Evolutionary conservation across 2,797 vertebrate species (phyloP).

Genomic region (Enteromius mattozi): DNA sequence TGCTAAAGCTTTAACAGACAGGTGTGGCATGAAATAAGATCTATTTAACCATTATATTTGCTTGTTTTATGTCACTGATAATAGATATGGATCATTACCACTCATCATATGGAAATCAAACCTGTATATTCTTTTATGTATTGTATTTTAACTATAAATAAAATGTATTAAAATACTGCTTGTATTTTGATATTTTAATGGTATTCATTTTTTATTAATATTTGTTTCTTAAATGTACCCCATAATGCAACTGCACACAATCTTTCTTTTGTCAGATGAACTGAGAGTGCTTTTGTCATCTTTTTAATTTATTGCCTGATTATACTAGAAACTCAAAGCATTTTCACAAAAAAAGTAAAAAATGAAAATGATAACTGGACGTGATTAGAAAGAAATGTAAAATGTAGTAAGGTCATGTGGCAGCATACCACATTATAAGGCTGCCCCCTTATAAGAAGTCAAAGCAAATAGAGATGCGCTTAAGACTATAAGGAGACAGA

Average conservation of each 20-base stretch:
- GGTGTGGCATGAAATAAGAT: background rate
- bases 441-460: background rate
- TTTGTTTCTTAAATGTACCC: background rate
- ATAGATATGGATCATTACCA: conserved; percentile 3
- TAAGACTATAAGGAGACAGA: background rate
- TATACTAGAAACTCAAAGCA: background rate
- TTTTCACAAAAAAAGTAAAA: background rate
- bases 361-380: background rate
- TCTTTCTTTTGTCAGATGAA: background rate
- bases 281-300: background rate
- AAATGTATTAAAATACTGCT: background rate
- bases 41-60: conserved; percentile 17
- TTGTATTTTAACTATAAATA: conserved; percentile 25
- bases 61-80: conserved; percentile 6
- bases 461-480: background rate
- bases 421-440: background rate
- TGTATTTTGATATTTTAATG: background rate
- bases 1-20: conserved; percentile 6
- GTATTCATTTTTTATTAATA: background rate
- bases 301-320: background rate
- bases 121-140: conserved; percentile 2
- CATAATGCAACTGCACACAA: background rate
- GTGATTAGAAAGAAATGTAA: background rate
- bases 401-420: background rate
- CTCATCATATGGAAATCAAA: conserved; percentile 2